These are phyloP conservation scores for Chiridota heheva DNA, from an alignment of 35 echinoderm and acorn worm species.

Conservation along the genomic window DNA sequence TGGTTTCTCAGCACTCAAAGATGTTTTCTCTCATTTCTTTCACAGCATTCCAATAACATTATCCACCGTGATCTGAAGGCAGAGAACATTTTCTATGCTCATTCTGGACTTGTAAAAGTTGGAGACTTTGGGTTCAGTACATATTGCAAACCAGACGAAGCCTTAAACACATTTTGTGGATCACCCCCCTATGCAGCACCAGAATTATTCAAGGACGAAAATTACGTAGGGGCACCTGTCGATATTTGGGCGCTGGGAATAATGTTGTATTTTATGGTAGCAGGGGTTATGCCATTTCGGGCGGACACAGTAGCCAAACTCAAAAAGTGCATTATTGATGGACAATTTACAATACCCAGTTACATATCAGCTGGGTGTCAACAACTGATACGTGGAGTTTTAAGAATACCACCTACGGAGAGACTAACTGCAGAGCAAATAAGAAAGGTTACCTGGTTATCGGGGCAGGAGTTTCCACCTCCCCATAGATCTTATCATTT, in stretches of 20 bases:
- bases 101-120: constrained; percentile 92
- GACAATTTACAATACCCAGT: constrained; percentile 81
- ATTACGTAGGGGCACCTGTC: constrained; percentile 83
- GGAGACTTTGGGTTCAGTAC: constrained; percentile 99
- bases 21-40: constrained; percentile 38
- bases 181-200: constrained; percentile 99
- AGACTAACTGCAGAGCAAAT: constrained; percentile 60
- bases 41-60: constrained; percentile 89
- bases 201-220: constrained; percentile 98
- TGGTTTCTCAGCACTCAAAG: no score
- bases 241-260: constrained; percentile 98
- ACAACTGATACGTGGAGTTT: constrained; percentile 52
- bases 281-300: constrained; percentile 93
- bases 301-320: constrained; percentile 97
- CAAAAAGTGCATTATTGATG: constrained; percentile 97
- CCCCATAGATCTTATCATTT: constrained; percentile 74
- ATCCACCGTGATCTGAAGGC: constrained; percentile 97
- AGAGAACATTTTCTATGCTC: constrained; percentile 97
- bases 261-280: constrained; percentile 98
- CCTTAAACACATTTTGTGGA: constrained; percentile 96
- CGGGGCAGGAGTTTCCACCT: constrained; percentile 81
- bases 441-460: constrained; percentile 59
- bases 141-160: constrained; percentile 66
- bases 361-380: constrained; percentile 76
- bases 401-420: constrained; percentile 67